Evolutionary conservation across 2,888 invertebrate genomes (phyloP).

Genomic region (Ditylenchus weischeri): DNA sequence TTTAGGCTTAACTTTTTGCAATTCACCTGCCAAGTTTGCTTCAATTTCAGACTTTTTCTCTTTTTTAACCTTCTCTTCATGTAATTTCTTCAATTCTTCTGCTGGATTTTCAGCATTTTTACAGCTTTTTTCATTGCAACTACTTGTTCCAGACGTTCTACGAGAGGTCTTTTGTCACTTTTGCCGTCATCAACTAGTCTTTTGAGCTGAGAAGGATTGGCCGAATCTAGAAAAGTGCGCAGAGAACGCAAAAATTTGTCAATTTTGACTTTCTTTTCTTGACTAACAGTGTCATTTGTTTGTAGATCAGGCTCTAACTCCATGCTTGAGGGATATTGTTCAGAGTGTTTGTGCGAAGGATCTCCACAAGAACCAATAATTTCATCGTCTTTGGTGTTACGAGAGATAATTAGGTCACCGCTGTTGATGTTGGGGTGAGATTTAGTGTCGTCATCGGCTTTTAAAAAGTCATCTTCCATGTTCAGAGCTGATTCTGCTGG

Average conservation of each 20-base stretch:
- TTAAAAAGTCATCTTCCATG: constrained; percentile 29
- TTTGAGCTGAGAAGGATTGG: background rate
- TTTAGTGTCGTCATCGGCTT: constrained; percentile 27
- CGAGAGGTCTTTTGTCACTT: background rate
- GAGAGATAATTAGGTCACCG: constrained; percentile 28
- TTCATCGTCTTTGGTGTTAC: constrained; percentile 1
- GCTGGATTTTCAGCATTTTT: constrained; percentile 13
- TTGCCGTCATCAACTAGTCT: constrained; percentile 9
- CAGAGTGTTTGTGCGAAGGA: background rate
- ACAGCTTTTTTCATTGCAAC: background rate
- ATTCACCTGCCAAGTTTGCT: background rate
- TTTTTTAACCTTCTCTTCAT: constrained; percentile 7
- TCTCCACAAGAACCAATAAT: constrained; percentile 12
- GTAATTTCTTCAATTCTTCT: background rate
- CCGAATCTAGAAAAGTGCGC: background rate
- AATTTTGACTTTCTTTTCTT: constrained; percentile 2
- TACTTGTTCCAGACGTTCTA: constrained; percentile 13
- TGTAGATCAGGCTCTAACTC: background rate
- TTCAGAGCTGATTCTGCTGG: constrained; percentile 16
- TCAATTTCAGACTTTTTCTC: constrained; percentile 8
- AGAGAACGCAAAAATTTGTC: constrained; percentile 11
- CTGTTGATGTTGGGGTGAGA: constrained; percentile 36
- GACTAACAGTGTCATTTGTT: background rate
- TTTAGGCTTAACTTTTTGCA: background rate
- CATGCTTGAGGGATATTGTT: background rate